Base-by-base conservation (phyloP, 2,113 vertebrate genomes). In the Phasianus colchicus region DNA sequence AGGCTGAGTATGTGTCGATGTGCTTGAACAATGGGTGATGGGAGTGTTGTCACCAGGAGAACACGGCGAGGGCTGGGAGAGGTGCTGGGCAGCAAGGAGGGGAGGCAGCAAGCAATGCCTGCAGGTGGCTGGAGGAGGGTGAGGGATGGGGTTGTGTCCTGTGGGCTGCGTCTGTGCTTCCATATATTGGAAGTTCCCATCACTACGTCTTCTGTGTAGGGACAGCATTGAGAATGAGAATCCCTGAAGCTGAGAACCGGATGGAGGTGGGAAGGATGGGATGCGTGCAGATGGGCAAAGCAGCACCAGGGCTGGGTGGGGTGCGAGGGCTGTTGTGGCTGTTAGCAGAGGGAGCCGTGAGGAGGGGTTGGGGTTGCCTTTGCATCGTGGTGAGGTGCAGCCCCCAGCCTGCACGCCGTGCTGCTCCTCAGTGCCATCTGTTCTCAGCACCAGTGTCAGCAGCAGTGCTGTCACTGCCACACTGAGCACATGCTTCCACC, bases 401-500 rank as follows among this genome's bases (percentile, higher is more conserved):
- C 8, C 36, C 42, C 61, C 9, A 0, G 0, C 24, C 14, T 0
- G 2, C 27, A 9, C 29, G 8, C 45, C 25, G 3, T 89, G 30
- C 76, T 20, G 48, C 40, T 86, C 27, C 89, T 30, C 57, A 34
- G 52, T 5, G 4, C 65, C 34, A 57, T 42, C 47, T 58, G 3
- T 38, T 30, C 42, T 65, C 69, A 36, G 16, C 17, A 12, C 2
- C 2, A 2, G 9, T 58, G 14, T 66, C 47, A 30, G 25, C 43
- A 69, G 64, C 67, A 5, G 2, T 7, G 1, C 3, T 12, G 13
- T 16, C 8, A 5, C 5, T 32, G 48, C 8, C 4, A 7, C 36
- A 4, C 43, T 30, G 71, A 24, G 43, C 30, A 0, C 4, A 17
- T 8, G 0, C 14, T 32, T 29, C 0, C 0, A 32, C 22, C 7